phyloP scores from a whole-genome alignment of 2,888 invertebrate genomes.

The Drosophila lacicola region DNA sequence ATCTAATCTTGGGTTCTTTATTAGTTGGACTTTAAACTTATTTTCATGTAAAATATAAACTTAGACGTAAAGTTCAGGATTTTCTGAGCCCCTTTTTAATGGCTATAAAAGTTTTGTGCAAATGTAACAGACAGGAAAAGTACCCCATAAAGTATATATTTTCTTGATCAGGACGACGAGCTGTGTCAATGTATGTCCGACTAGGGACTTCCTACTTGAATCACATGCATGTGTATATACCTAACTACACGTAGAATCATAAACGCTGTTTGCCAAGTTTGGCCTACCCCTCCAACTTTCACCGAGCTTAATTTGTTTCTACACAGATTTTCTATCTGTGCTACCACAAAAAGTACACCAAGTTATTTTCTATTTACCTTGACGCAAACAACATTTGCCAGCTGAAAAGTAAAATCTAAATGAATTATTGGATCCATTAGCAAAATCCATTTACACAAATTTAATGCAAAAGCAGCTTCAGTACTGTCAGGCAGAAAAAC shows the following conservation, averaged over 20 bases:
- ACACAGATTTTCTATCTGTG: constrained; percentile 21
- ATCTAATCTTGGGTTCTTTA: no score
- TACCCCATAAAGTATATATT: no score
- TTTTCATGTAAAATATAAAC: no score
- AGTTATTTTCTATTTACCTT: constrained; percentile 71
- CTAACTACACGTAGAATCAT: neutral
- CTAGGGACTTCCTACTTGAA: no score
- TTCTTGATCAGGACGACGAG: no score
- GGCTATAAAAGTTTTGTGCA: no score
- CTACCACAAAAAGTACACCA: constrained; percentile 65
- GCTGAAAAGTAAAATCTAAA: constrained; percentile 81
- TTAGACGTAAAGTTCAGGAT: no score
- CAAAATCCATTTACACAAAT: constrained; percentile 84
- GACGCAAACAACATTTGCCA: constrained; percentile 73
- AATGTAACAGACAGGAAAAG: no score
- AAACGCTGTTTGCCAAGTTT: constrained; percentile 14
- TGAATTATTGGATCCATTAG: constrained; percentile 85
- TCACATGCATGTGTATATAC: neutral
- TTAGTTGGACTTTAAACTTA: no score
- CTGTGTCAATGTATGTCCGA: no score
- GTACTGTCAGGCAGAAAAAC: constrained; percentile 56
- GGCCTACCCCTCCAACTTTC: constrained; percentile 10
- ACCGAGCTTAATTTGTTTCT: constrained; percentile 20
- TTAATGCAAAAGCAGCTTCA: constrained; percentile 77
- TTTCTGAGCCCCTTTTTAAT: no score